Conservation (phyloP, 2,113 vertebrate genomes). For the Hemiscyllium ocellatum region DNA sequence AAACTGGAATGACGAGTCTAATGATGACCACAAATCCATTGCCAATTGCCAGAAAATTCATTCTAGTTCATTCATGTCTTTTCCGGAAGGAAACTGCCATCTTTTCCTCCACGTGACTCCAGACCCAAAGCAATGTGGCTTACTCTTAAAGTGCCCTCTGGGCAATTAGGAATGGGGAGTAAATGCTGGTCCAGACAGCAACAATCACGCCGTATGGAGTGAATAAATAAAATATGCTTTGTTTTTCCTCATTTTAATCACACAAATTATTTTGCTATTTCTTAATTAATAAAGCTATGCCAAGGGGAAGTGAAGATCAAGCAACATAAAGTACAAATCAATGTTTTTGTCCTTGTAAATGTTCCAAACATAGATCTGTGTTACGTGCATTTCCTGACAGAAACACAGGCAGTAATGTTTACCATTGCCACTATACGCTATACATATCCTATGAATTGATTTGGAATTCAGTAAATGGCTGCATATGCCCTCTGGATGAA, state of each 20-base stretch:
- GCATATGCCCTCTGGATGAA: slow-evolving; percentile 12
- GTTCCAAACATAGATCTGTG: slow-evolving; percentile 31
- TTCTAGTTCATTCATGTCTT: no score
- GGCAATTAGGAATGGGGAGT: no score
- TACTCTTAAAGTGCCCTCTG: no score
- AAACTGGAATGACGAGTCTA: no score
- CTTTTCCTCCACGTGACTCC: no score
- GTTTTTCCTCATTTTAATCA: not conserved
- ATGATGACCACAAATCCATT: no score
- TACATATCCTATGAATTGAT: not conserved
- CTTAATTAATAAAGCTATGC: not conserved
- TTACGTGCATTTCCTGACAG: not conserved
- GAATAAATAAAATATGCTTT: no score
- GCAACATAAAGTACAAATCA: slow-evolving; percentile 1
- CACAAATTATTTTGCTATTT: not conserved
- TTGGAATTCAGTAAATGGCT: not conserved
- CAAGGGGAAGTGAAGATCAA: slow-evolving; percentile 23
- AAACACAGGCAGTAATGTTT: not conserved
- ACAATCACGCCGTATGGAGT: no score
- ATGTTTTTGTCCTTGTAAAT: slow-evolving; percentile 8
- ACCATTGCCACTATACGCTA: not conserved
- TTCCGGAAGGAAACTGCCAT: no score
- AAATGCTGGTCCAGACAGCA: no score
- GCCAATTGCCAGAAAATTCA: no score
- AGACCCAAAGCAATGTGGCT: no score